Conservation (phyloP, 2,797 vertebrate genomes). For the Poliocrania exsul region DNA sequence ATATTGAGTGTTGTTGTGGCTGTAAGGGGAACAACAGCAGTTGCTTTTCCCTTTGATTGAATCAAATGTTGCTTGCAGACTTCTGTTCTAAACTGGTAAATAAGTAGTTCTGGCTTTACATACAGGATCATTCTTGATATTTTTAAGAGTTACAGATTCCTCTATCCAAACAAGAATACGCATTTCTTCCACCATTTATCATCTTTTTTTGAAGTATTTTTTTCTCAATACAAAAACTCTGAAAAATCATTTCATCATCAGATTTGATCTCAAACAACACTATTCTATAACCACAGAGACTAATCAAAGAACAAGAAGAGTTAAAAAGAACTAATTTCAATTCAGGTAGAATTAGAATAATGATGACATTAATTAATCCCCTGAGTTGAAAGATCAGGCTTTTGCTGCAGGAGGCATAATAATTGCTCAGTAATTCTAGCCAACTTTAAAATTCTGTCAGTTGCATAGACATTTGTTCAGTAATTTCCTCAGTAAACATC, state of each 20-base stretch:
- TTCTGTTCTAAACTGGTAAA: not conserved
- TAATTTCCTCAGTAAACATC: not conserved
- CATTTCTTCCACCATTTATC: not conserved
- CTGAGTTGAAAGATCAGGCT: not conserved
- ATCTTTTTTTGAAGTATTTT: not conserved
- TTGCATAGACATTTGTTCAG: not conserved
- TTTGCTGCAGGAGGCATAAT: not conserved
- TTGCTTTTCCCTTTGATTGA: not conserved
- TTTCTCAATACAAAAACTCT: not conserved
- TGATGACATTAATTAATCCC: not conserved
- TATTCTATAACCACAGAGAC: not conserved
- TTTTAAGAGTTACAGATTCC: not conserved
- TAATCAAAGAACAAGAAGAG: not conserved
- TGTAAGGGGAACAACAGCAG: not conserved
- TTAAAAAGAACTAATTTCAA: not conserved
- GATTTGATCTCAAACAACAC: not conserved
- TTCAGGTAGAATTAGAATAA: not conserved
- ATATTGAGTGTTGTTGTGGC: not conserved
- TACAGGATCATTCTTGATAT: not conserved
- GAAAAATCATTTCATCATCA: not conserved
- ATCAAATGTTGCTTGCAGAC: not conserved
- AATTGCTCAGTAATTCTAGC: not conserved
- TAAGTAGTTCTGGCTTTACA: not conserved
- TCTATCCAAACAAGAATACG: not conserved
- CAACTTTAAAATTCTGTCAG: not conserved